Evolutionary conservation across 2,797 vertebrate species (phyloP).

Genomic region (Diglossa cyanea): DNA sequence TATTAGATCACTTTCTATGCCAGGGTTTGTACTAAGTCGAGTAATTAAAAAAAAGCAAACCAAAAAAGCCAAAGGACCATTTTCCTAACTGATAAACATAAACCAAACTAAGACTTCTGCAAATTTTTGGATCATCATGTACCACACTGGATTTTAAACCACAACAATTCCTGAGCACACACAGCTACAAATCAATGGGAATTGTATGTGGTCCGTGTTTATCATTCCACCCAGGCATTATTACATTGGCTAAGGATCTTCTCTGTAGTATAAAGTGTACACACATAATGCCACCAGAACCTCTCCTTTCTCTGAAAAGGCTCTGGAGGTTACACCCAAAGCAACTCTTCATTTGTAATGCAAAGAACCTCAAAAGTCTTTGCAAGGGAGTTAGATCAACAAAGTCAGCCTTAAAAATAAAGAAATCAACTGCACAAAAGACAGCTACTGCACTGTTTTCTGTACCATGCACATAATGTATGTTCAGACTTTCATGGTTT

Average conservation of each 20-base stretch:
- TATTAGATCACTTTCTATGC: background rate
- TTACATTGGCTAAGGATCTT: background rate
- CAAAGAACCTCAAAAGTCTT: background rate
- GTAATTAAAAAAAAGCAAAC: background rate
- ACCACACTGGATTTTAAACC: background rate
- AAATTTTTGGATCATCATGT: background rate
- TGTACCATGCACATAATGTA: fast-evolving
- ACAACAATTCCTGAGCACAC: background rate
- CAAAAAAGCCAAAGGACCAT: background rate
- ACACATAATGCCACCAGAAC: background rate
- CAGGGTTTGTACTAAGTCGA: background rate
- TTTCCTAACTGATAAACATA: background rate
- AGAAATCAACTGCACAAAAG: background rate
- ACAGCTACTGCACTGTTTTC: background rate
- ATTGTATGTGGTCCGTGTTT: slow-evolving; percentile 12
- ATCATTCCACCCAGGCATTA: background rate
- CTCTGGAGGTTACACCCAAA: background rate
- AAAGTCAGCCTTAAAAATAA: slow-evolving; percentile 8
- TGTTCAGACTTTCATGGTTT: background rate
- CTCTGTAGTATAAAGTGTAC: background rate
- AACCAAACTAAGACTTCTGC: background rate
- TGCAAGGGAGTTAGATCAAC: background rate
- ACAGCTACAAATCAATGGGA: background rate
- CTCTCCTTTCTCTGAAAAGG: background rate
- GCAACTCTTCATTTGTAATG: background rate